Evolutionary conservation across 2,797 vertebrate genomes (phyloP).

Genomic region (Helostoma temminkii): DNA sequence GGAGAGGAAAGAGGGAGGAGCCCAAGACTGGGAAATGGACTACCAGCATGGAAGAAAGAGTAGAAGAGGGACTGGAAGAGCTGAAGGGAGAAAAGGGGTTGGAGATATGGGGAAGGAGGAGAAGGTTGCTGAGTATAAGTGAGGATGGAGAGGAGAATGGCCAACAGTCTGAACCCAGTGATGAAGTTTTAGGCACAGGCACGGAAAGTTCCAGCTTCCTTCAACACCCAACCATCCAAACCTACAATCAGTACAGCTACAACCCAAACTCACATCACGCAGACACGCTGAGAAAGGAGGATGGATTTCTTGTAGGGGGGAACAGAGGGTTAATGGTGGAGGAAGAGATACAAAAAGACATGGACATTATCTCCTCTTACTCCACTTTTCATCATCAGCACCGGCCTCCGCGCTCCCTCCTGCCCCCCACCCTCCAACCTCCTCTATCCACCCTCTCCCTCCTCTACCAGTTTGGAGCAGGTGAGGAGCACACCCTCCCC

Average conservation of each 20-base stretch:
- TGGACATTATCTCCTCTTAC: conserved; percentile 45
- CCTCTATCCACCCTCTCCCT: conserved; percentile 82
- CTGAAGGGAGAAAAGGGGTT: conserved; percentile 40
- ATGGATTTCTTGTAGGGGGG: conserved; percentile 45
- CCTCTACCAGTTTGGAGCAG: conserved; percentile 79
- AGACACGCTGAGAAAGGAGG: conserved; percentile 59
- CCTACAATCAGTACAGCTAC: conserved; percentile 73
- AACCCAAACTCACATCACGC: conserved; percentile 50
- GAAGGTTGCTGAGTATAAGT: conserved; percentile 76
- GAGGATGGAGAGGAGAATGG: conserved; percentile 64
- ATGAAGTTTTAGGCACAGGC: conserved; percentile 34
- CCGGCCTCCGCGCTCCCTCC: conserved; percentile 77
- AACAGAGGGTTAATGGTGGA: conserved; percentile 9
- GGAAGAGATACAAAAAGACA: conserved; percentile 29
- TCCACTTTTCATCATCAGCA: conserved; percentile 61
- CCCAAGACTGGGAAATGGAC: conserved; percentile 47
- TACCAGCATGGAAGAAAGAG: conserved; percentile 35
- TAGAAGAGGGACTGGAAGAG: conserved; percentile 55
- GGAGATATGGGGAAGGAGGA: conserved; percentile 72
- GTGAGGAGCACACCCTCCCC: conserved; percentile 78
- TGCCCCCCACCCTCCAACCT: conserved; percentile 75
- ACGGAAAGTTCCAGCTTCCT: not conserved
- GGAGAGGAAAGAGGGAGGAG: conserved; percentile 76
- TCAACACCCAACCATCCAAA: conserved; percentile 23
- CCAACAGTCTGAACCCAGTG: conserved; percentile 17